A percentile compares a stretch with the other conserved stretches of the same genome.
Evolutionary conservation across 2,888 invertebrate species (phyloP).

Genomic region (Hylaea fasciaria): DNA sequence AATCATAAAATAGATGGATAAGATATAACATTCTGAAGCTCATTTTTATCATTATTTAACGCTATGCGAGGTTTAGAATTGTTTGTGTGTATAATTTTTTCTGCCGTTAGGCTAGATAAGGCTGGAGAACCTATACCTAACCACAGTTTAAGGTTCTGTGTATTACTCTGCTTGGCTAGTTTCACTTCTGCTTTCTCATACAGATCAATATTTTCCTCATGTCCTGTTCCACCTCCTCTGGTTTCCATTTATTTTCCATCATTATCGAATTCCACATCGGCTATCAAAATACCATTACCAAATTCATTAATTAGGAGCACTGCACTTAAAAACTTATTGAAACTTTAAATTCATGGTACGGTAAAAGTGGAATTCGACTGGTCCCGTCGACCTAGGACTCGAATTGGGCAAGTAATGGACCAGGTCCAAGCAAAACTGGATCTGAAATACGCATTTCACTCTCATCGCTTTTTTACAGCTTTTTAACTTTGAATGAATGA

Average conservation of each 20-base stretch:
- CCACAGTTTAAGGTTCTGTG: too few relatives aligned
- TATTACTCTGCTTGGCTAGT: too few relatives aligned
- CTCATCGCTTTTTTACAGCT: slow-evolving; percentile 51
- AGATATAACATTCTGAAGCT: too few relatives aligned
- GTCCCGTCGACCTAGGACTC: slow-evolving; percentile 50
- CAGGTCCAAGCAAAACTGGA: slow-evolving; percentile 39
- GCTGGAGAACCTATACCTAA: too few relatives aligned
- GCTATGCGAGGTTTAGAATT: too few relatives aligned
- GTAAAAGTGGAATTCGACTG: slow-evolving; percentile 52
- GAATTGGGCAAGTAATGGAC: slow-evolving; percentile 48
- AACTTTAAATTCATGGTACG: slow-evolving; percentile 24
- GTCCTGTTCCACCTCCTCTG: slow-evolving; percentile 9
- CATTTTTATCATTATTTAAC: too few relatives aligned
- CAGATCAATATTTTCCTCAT: background rate
- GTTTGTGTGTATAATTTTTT: too few relatives aligned
- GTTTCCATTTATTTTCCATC: slow-evolving; percentile 13
- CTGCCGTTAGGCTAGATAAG: too few relatives aligned
- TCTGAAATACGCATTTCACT: slow-evolving; percentile 55
- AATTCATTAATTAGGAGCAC: slow-evolving; percentile 23
- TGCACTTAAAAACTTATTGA: slow-evolving; percentile 20
- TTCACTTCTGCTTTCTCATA: too few relatives aligned
- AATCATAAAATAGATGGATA: too few relatives aligned
- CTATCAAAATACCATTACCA: slow-evolving; percentile 21
- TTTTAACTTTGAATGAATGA: slow-evolving; percentile 28
- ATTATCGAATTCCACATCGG: slow-evolving; percentile 17